phyloP scores from a whole-genome alignment of 2,113 vertebrate species.

The Nycticebus coucang region DNA sequence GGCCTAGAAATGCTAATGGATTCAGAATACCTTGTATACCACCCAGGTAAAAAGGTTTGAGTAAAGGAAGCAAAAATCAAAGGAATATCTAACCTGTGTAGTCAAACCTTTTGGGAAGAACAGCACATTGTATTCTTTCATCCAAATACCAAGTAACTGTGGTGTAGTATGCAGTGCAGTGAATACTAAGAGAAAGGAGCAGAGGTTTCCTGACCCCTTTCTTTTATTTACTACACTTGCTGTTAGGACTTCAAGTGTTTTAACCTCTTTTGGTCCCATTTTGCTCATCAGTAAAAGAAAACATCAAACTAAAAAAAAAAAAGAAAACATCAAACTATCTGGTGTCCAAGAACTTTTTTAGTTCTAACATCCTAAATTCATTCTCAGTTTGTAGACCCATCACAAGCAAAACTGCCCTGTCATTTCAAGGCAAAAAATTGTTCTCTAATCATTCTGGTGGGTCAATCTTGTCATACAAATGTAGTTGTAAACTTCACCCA shows the following conservation, averaged over 20 bases:
- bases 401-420: background rate
- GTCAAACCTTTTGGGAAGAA: background rate
- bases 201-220: background rate
- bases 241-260: background rate
- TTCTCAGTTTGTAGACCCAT: background rate
- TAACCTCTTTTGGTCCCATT: background rate
- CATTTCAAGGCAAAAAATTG: background rate
- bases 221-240: background rate
- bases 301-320: background rate
- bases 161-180: background rate
- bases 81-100: background rate
- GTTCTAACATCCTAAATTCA: background rate
- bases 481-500: background rate
- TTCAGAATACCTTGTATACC: background rate
- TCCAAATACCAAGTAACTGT: background rate
- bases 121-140: background rate
- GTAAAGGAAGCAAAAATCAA: background rate
- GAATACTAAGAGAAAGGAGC: background rate
- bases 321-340: background rate
- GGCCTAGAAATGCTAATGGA: background rate
- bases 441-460: background rate
- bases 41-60: background rate
- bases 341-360: background rate
- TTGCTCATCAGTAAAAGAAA: background rate
- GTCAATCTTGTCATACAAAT: background rate